Percentiles rank a stretch among this genome's conserved stretches.
Conservation (phyloP, 1,140 invertebrate species). For the Delia radicum region DNA sequence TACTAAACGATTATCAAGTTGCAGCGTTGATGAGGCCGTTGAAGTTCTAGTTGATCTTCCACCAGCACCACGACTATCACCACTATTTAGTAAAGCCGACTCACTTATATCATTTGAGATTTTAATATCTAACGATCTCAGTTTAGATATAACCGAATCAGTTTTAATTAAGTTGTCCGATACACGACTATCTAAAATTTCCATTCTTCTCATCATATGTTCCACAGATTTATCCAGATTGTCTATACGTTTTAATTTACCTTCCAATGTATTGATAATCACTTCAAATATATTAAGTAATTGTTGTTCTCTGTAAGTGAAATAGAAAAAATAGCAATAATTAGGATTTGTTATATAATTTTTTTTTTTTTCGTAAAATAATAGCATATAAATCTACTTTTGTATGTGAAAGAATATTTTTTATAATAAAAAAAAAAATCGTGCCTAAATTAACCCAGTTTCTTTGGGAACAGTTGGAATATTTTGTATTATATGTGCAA, state of each 20-base stretch:
- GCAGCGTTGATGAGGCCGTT: conserved; percentile 39
- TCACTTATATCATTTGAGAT: conserved; percentile 61
- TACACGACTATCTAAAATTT: conserved; percentile 75
- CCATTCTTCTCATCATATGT: conserved; percentile 78
- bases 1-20: conserved; percentile 65
- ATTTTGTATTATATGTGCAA: no score
- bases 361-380: not conserved
- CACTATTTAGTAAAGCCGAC: conserved; percentile 21
- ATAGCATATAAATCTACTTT: not conserved
- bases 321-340: not conserved
- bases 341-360: not conserved
- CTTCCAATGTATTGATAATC: conserved; percentile 82
- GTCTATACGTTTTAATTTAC: conserved; percentile 81
- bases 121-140: conserved; percentile 71
- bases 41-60: conserved; percentile 32
- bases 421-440: not conserved
- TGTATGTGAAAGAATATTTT: not conserved
- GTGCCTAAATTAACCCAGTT: not conserved
- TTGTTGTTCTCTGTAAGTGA: conserved; percentile 78
- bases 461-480: not conserved
- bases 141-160: conserved; percentile 74
- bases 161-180: conserved; percentile 83
- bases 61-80: conserved; percentile 30
- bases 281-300: conserved; percentile 86
- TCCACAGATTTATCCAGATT: conserved; percentile 83